Percentiles rank a stretch among this genome's conserved stretches.
Conservation (phyloP, 2,888 invertebrate genomes). For the Cantharis flavilabris region DNA sequence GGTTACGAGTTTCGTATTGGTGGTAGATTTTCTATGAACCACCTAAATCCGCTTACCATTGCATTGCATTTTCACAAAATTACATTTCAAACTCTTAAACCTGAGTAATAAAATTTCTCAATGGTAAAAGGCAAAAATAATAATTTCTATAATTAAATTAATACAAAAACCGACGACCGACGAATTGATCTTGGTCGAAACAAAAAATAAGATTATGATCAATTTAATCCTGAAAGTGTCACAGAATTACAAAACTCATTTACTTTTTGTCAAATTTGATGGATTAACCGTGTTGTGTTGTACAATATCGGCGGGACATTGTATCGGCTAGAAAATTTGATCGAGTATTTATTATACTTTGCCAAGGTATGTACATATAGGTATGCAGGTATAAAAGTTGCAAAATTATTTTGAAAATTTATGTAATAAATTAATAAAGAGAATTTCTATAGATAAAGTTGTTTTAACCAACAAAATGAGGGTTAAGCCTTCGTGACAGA, state of each 20-base stretch:
- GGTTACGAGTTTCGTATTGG: background rate
- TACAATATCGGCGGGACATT: background rate
- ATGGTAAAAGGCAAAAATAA: background rate
- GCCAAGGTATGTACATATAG: background rate
- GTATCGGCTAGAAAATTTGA: background rate
- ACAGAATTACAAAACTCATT: background rate
- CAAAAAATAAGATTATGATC: background rate
- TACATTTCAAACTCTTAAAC: slow-evolving; percentile 3
- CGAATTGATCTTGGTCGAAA: background rate
- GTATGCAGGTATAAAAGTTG: background rate
- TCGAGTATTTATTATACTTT: background rate
- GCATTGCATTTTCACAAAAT: background rate
- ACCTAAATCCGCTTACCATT: slow-evolving; percentile 8
- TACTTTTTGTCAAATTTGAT: background rate
- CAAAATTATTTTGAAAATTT: background rate
- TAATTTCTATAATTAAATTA: background rate
- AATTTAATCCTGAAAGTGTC: background rate
- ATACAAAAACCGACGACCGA: background rate
- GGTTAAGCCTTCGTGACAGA: slow-evolving; percentile 47
- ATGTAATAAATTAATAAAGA: background rate
- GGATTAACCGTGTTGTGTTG: background rate
- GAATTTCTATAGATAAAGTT: slow-evolving; percentile 31
- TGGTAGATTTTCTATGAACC: background rate
- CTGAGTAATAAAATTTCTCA: background rate
- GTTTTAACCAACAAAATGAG: slow-evolving; percentile 39